These are phyloP conservation scores for Echeneis naucrates DNA, from an alignment of 2,797 vertebrate genomes.

Conservation along the genomic window DNA sequence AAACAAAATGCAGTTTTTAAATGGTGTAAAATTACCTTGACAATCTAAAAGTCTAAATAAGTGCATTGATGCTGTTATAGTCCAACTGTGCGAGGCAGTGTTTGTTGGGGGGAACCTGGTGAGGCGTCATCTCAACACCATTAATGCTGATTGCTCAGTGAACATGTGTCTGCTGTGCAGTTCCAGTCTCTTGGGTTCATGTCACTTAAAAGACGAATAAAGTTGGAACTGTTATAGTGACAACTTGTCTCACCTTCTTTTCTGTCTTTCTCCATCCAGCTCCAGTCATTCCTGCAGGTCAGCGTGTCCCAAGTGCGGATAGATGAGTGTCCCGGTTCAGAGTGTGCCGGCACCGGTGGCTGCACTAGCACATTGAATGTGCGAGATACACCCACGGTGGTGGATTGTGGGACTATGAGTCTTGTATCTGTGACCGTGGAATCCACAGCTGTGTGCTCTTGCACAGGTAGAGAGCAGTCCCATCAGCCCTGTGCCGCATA, in stretches of 20 bases:
- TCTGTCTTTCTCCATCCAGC: constrained; percentile 69
- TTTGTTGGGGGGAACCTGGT: not conserved
- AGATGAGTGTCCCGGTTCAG: constrained; percentile 85
- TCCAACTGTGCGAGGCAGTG: not conserved
- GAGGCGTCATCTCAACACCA: not conserved
- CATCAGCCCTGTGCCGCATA: constrained; percentile 87
- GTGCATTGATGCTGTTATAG: not conserved
- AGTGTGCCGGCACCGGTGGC: constrained; percentile 78
- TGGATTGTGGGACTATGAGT: constrained; percentile 84
- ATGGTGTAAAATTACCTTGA: no score
- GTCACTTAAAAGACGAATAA: not conserved
- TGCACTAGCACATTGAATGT: constrained; percentile 79
- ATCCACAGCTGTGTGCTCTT: constrained; percentile 79
- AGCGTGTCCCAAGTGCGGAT: constrained; percentile 85
- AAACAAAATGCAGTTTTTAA: no score
- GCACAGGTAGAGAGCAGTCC: constrained; percentile 79
- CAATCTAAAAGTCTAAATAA: no score
- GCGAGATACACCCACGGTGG: constrained; percentile 82
- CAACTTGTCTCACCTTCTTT: not conserved
- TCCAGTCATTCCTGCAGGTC: constrained; percentile 88
- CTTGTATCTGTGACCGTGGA: constrained; percentile 85
- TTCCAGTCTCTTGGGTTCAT: not conserved
- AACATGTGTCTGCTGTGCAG: not conserved
- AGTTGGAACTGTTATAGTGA: not conserved
- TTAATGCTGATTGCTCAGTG: not conserved